A percentile compares a stretch with the other conserved stretches of the same genome.
Conservation (phyloP, 2,888 invertebrate species). For the Dolichomitus sp. region DNA sequence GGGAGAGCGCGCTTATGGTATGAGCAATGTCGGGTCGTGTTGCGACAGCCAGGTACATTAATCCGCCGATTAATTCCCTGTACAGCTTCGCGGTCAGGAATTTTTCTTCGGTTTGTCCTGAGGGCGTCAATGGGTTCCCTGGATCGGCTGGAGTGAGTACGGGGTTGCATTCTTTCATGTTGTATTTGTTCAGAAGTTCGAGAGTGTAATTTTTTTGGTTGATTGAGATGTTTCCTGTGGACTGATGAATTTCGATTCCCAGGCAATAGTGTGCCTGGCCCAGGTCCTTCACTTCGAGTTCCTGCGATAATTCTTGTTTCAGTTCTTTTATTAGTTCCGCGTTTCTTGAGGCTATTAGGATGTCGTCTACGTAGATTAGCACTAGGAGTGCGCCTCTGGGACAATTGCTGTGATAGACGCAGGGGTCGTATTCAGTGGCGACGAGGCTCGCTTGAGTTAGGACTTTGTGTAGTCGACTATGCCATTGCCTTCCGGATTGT, state of each 20-base stretch:
- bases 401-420: constrained; percentile 28
- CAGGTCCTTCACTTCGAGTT: constrained; percentile 55
- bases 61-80: constrained; percentile 65
- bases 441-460: constrained; percentile 32
- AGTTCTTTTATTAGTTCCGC: not conserved
- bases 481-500: constrained; percentile 68
- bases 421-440: constrained; percentile 50
- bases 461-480: constrained; percentile 26
- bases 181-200: constrained; percentile 5
- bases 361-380: constrained; percentile 49
- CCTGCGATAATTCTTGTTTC: constrained; percentile 4
- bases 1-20: constrained; percentile 63
- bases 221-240: not conserved
- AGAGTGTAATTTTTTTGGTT: constrained; percentile 10
- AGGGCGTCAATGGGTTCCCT: constrained; percentile 4
- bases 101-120: not conserved
- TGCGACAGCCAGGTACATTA: constrained; percentile 65
- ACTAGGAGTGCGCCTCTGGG: constrained; percentile 29
- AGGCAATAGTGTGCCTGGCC: constrained; percentile 52
- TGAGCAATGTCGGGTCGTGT: constrained; percentile 71
- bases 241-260: constrained; percentile 47
- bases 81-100: constrained; percentile 6
- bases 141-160: not conserved
- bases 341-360: constrained; percentile 39
- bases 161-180: constrained; percentile 13